Evolutionary conservation across 2,797 vertebrate species (phyloP).

Genomic region (Babyrousa celebensis): DNA sequence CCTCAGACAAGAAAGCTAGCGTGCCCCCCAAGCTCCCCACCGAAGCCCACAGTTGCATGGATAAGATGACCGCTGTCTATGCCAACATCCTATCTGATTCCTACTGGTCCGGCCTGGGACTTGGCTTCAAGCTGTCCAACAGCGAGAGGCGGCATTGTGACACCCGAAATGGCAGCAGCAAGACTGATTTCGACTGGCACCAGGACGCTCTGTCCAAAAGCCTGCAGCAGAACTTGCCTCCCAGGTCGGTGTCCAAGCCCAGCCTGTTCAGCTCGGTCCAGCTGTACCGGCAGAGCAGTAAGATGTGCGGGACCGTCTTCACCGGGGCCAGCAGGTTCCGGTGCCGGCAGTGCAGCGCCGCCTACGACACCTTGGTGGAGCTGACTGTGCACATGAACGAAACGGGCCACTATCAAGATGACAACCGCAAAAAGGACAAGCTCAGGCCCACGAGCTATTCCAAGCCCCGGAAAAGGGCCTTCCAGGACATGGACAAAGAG

Average conservation of each 20-base stretch:
- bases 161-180: conserved; percentile 95
- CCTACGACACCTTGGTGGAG: conserved; percentile 99
- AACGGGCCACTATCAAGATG: conserved; percentile 98
- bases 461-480: conserved; percentile 97
- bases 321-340: conserved; percentile 98
- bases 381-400: conserved; percentile 99
- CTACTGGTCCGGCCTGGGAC: conserved; percentile 98
- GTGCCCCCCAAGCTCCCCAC: conserved; percentile 92
- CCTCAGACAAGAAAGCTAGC: conserved; percentile 92
- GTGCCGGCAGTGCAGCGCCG: conserved; percentile 98
- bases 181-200: conserved; percentile 99
- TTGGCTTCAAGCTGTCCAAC: conserved; percentile 96
- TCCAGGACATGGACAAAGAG: conserved; percentile 99
- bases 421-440: conserved; percentile 97
- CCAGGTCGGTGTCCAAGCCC: conserved; percentile 95
- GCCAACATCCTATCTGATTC: conserved; percentile 99
- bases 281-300: conserved; percentile 97
- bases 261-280: conserved; percentile 99
- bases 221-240: conserved; percentile 96
- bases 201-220: conserved; percentile 98
- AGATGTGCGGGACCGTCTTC: conserved; percentile 96
- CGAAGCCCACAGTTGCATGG: conserved; percentile 96
- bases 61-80: conserved; percentile 99
- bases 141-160: conserved; percentile 96
- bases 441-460: conserved; percentile 96